Base-by-base conservation (phyloP, 2,797 vertebrate species). In the Amazonetta brasiliensis region DNA sequence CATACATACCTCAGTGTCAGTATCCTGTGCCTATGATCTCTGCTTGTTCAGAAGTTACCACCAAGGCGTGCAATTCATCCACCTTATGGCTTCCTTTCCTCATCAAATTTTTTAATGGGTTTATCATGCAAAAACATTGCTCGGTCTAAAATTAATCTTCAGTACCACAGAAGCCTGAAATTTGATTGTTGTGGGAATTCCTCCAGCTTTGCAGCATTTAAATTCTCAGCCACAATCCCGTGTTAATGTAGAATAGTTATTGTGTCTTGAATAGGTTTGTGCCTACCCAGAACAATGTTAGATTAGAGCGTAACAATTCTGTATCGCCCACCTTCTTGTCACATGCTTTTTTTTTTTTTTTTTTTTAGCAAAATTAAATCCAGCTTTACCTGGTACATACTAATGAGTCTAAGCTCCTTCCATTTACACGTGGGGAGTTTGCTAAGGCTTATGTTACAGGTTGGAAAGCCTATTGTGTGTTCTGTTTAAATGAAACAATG, bases 121-220 rank as follows among this genome's bases (percentile, higher is more conserved):
- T 97, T 89, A 85, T 89, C 67, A 74, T 44, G 63, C 22, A 89
- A 86, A 92, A 94, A 79, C 60, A 60, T 41, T 89, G 48, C 59
- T 63, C 62, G 76, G 67, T 46, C 74, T 86, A 93, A 89, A 87
- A 94, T 63, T 89, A 93, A 84, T 86, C 71, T 90, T 69, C 80
- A 87, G 5, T 74, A 66, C 44, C 55, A 76, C 18, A 41, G 48
- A 89, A 86, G 74, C 26, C 60, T 84, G 55, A 87, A 74, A 94
- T 75, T 31, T 87, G 35, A 82, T 87, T 92, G 77, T 44, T 93
- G 78, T 82, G 80, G 68, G 83, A 95, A 92, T 92, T 94, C 54
- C 60, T 90, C 52, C 6, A 22, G 43, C 68, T 71, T 89, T 85
- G 52, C 0, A 0, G 63, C 69, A 66, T 92, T 95, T 94, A 93